These are phyloP conservation scores for Gallinago solitaria DNA, from an alignment of 2,797 vertebrate species.

Conservation along the genomic window DNA sequence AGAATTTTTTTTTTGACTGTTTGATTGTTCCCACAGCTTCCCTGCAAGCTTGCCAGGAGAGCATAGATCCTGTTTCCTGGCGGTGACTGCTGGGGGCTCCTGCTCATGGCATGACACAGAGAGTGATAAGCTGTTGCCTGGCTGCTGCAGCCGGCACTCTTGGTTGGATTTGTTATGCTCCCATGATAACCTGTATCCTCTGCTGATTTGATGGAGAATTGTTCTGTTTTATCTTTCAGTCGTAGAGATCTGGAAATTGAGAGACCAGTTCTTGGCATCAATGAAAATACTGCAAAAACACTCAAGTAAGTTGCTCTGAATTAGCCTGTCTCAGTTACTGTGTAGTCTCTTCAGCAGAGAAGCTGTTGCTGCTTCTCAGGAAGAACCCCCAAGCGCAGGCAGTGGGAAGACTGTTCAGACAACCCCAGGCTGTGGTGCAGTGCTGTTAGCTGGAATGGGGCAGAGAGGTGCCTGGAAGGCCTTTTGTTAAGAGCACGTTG, in stretches of 20 bases:
- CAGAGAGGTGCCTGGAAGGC: neutral
- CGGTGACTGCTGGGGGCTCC: neutral
- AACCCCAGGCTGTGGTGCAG: neutral
- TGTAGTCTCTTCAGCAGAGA: neutral
- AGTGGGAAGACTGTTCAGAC: neutral
- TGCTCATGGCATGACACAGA: neutral
- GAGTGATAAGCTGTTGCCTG: neutral
- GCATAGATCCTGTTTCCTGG: neutral
- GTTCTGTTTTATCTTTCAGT: conserved; percentile 73
- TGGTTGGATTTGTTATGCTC: neutral
- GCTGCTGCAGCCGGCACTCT: neutral
- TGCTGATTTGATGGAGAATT: neutral
- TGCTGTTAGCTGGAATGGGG: neutral
- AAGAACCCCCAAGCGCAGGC: neutral
- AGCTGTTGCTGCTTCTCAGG: neutral
- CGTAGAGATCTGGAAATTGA: conserved; percentile 91
- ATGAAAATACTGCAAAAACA: conserved; percentile 83
- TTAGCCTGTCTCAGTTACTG: neutral
- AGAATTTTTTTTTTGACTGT: neutral
- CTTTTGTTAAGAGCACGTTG: neutral
- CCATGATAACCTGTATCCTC: neutral
- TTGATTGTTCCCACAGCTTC: neutral
- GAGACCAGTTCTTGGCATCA: conserved; percentile 85
- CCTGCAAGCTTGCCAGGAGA: neutral
- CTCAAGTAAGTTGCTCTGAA: conserved; percentile 83